These are phyloP conservation scores for Drosophila ogumai DNA, from an alignment of 1,140 invertebrate genomes.

Conservation along the genomic window DNA sequence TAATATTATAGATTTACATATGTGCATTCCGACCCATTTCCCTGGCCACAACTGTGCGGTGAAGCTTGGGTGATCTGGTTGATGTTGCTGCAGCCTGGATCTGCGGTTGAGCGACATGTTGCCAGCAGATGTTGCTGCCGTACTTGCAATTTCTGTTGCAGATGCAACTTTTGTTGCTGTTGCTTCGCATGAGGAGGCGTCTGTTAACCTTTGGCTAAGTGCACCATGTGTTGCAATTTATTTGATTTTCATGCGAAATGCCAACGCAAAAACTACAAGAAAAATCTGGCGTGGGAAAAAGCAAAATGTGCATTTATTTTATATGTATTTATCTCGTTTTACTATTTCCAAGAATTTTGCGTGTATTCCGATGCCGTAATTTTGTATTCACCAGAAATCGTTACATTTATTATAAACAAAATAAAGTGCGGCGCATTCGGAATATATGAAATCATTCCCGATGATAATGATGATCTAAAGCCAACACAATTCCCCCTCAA, in stretches of 20 bases:
- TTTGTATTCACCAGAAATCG: conserved; percentile 7
- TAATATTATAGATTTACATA: neutral
- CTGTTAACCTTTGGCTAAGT: conserved; percentile 43
- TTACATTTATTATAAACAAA: conserved; percentile 23
- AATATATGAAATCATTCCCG: conserved; percentile 20
- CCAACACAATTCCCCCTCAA: conserved; percentile 15
- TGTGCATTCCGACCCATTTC: neutral
- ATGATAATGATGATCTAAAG: conserved; percentile 32
- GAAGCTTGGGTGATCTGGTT: conserved; percentile 7
- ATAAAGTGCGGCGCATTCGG: conserved; percentile 4
- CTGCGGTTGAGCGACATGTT: conserved; percentile 59
- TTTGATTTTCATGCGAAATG: conserved; percentile 57
- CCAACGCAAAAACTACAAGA: conserved; percentile 31
- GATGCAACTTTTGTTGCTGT: conserved; percentile 6
- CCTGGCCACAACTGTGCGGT: neutral
- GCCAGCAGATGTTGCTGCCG: conserved; percentile 56
- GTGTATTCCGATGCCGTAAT: neutral
- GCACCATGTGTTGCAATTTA: conserved; percentile 53
- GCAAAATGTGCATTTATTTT: neutral
- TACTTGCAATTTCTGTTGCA: conserved; percentile 15
- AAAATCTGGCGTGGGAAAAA: conserved; percentile 38
- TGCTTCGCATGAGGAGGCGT: conserved; percentile 21
- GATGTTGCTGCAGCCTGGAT: conserved; percentile 17
- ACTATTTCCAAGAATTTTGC: conserved; percentile 14
- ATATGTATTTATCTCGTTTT: conserved; percentile 1